These are phyloP conservation scores for Alectoris magna DNA, from an alignment of 2,797 vertebrate genomes.

Conservation along the genomic window DNA sequence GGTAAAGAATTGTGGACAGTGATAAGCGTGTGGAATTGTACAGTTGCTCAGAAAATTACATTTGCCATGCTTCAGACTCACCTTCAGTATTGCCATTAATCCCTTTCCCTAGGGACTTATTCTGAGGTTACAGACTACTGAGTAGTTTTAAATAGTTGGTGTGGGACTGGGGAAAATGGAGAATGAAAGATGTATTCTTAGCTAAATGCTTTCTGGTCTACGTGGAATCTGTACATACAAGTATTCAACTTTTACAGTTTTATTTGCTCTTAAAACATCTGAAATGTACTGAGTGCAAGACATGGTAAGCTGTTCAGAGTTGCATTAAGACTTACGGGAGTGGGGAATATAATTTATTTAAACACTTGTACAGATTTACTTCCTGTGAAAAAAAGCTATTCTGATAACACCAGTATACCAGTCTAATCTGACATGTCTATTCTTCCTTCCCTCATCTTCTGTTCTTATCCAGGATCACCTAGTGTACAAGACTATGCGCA, in stretches of 20 bases:
- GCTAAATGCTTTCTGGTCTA: not conserved
- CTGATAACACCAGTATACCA: not conserved
- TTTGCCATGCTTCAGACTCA: not conserved
- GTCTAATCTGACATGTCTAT: not conserved
- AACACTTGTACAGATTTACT: not conserved
- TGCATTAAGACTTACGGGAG: not conserved
- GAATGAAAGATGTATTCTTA: not conserved
- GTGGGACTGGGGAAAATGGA: not conserved
- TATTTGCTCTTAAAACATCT: not conserved
- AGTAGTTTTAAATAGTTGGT: not conserved
- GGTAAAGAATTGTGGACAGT: not conserved
- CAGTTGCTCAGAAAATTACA: not conserved
- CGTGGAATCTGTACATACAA: not conserved
- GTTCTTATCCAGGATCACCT: not conserved
- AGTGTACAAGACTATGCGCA: not conserved
- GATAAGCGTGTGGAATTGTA: not conserved
- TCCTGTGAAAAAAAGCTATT: not conserved
- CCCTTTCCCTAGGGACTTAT: not conserved
- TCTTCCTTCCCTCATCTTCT: not conserved
- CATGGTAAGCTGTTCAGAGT: not conserved
- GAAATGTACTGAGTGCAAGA: not conserved
- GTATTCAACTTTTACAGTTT: not conserved
- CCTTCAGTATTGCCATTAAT: not conserved
- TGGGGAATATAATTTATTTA: not conserved
- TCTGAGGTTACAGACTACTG: not conserved